Evolutionary conservation across 2,113 vertebrate species (phyloP), one percentile per base, ranked within the genome.

Genomic region (Misgurnus mizolepis): DNA sequence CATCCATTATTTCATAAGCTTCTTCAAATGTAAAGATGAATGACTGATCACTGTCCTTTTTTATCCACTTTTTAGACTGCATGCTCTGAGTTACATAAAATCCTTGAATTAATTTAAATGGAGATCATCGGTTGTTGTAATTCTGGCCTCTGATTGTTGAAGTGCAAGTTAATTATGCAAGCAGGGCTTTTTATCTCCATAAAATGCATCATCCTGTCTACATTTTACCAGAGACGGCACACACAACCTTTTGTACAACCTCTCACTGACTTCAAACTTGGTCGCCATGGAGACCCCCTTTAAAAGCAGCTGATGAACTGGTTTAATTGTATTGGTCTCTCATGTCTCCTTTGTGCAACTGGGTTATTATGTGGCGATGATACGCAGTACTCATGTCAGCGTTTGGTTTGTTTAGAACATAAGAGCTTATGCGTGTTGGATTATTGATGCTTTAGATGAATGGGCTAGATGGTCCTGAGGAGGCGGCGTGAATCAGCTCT

Each of bases 231-330:
- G 82, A 72, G 66, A 76, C 9, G 1, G 14, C 41, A 53, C 45
- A 61, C 64, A 40, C 34, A 77, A 49, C 43, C 39, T 67, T 82
- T 45, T 78, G 43, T 49, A 75, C 75, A 61, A 61, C 88, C 87
- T 86, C 84, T 85, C 78, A 83, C 82, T 86, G 85, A 86, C 91
- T 92, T 92, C 86, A 87, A 91, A 93, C 88, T 88, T 86, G 18
- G 93, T 98, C 90, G 69, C 93, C 90, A 96, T 95, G 93, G 95
- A 85, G 92, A 98, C 92, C 7, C 74, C 41, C 87, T 86, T 90
- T 88, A 92, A 93, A 93, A 93, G 91, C 86, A 90, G 89, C 81
- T 68, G 89, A 89, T 83, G 84, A 81, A 91, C 89, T 79, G 87
- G 90, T 81, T 87, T 91, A 43, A 91, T 91, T 90, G 69, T 40